Evolutionary conservation across 2,113 vertebrate species (phyloP).

Genomic region (Melanerpes aurifrons): DNA sequence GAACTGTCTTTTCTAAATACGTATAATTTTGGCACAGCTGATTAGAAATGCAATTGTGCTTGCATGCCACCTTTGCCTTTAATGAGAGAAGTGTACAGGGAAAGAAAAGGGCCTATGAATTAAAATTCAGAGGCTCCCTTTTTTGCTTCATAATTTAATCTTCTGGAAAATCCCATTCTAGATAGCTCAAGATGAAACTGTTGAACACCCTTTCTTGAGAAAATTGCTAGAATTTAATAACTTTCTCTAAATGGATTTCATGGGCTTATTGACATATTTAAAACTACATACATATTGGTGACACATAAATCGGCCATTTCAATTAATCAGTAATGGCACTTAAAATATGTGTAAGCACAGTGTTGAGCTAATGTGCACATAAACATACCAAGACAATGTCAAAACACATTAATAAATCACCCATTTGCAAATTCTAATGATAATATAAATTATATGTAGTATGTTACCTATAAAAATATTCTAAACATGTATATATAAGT

Average conservation of each 20-base stretch:
- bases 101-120: background rate
- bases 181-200: background rate
- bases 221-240: slow-evolving; percentile 50
- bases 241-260: slow-evolving; percentile 56
- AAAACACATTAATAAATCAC: slow-evolving; percentile 55
- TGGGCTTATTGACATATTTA: slow-evolving; percentile 27
- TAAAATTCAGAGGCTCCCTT: background rate
- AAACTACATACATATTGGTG: slow-evolving; percentile 38
- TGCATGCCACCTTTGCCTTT: background rate
- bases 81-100: background rate
- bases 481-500: background rate
- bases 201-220: slow-evolving; percentile 25
- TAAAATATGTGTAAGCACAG: slow-evolving; percentile 62
- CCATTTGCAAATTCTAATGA: background rate
- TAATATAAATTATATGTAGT: slow-evolving; percentile 1
- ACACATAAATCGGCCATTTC: slow-evolving; percentile 14
- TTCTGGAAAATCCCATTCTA: slow-evolving; percentile 18
- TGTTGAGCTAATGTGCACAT: slow-evolving; percentile 36
- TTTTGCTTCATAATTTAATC: background rate
- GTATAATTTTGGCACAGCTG: background rate
- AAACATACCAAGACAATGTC: background rate
- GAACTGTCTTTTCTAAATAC: background rate
- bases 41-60: background rate
- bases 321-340: slow-evolving; percentile 65
- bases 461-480: background rate